Evolutionary conservation across 2,797 vertebrate species (phyloP).

Genomic region (Eupleurogrammus muticus): DNA sequence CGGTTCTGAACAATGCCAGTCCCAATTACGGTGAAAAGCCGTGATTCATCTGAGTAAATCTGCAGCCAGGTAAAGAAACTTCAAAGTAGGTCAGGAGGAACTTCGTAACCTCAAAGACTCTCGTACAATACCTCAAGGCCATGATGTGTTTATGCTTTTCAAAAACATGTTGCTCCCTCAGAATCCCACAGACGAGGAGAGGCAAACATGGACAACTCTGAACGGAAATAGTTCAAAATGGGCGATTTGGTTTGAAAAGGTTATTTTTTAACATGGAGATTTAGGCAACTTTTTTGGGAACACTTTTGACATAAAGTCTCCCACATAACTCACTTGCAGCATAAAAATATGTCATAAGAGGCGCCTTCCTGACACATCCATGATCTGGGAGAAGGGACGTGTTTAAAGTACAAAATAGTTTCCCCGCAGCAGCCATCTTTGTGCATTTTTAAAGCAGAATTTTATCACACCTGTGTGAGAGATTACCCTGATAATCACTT

Average conservation of each 20-base stretch:
- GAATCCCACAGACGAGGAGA: conserved; percentile 20
- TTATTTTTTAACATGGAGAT: conserved; percentile 1
- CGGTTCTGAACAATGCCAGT: conserved; percentile 44
- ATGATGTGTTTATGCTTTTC: conserved; percentile 32
- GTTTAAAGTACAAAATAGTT: neutral
- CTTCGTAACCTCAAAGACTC: conserved; percentile 58
- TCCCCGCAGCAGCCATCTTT: neutral
- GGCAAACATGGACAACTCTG: conserved; percentile 9
- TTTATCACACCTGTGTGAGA: neutral
- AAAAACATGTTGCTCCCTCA: conserved; percentile 24
- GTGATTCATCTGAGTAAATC: conserved; percentile 33
- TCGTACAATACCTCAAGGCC: conserved; percentile 40
- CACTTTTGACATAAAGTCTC: conserved; percentile 7
- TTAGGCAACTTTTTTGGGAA: conserved; percentile 3
- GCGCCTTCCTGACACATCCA: neutral
- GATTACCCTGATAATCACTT: neutral
- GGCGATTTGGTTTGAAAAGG: neutral
- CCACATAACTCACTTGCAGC: neutral
- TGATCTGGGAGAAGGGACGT: neutral
- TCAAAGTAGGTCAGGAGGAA: conserved; percentile 65
- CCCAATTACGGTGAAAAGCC: conserved; percentile 31
- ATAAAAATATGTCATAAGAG: neutral
- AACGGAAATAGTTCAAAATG: conserved; percentile 14
- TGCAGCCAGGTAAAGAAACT: conserved; percentile 48
- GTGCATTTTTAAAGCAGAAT: too few species aligned